Percentiles rank a stretch among this genome's conserved stretches.
Conservation (phyloP, 2,797 vertebrate species). For the Antennarius maculatus region DNA sequence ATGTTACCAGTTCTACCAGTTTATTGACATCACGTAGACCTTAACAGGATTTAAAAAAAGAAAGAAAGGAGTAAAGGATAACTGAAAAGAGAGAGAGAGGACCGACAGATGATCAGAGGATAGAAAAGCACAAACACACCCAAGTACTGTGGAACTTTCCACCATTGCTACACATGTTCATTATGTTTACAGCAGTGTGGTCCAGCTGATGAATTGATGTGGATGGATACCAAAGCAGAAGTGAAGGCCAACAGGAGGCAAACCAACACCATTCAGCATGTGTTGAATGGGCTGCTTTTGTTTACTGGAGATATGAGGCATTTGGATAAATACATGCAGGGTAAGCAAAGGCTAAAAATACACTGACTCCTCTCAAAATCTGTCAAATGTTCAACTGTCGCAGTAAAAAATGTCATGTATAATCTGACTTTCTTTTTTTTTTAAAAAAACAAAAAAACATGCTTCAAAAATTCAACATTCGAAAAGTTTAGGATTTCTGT, state of each 20-base stretch:
- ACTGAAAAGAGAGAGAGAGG: constrained; percentile 6
- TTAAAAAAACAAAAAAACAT: no score
- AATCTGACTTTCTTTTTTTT: no score
- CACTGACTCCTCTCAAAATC: no score
- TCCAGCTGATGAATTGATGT: constrained; percentile 43
- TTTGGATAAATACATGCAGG: constrained; percentile 68
- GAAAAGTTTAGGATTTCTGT: neutral
- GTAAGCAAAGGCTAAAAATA: constrained; percentile 57
- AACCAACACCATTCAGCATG: constrained; percentile 15
- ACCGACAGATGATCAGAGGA: constrained; percentile 1
- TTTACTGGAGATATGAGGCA: constrained; percentile 76
- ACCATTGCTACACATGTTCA: neutral
- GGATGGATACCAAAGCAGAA: constrained; percentile 56
- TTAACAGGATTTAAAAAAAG: neutral
- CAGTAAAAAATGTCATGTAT: no score
- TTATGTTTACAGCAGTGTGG: neutral
- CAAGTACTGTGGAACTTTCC: neutral
- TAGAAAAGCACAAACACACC: neutral
- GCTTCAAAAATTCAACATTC: no score
- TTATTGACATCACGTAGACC: constrained; percentile 50
- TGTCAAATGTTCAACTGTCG: no score
- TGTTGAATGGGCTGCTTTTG: constrained; percentile 52
- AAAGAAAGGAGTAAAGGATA: constrained; percentile 8
- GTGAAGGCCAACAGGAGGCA: constrained; percentile 32
- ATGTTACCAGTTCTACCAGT: constrained; percentile 31